phyloP scores from a whole-genome alignment of 2,113 vertebrate species.

The Apteryx mantelli region DNA sequence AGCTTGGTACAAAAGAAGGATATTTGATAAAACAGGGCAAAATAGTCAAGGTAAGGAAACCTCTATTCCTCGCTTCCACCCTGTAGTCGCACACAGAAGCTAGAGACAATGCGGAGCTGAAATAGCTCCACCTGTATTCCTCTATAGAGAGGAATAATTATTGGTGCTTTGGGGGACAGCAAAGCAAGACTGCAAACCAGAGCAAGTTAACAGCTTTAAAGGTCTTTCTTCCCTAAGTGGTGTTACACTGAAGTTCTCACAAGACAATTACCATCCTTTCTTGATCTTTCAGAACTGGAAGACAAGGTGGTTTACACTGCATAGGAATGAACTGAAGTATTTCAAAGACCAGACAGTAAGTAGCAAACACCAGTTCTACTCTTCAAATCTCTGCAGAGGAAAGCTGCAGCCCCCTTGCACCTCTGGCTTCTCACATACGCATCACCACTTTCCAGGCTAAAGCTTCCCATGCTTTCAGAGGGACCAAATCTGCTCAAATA shows the following conservation, averaged over 20 bases:
- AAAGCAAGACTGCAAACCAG: background rate
- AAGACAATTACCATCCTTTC: background rate
- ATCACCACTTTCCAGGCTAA: background rate
- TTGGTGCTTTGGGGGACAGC: background rate
- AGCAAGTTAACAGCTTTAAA: background rate
- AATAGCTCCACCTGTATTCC: background rate
- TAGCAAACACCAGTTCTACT: background rate
- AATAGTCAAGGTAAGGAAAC: slow-evolving; percentile 84
- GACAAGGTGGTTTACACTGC: slow-evolving; percentile 95
- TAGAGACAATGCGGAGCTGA: background rate
- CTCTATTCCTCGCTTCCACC: background rate
- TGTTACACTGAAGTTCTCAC: background rate
- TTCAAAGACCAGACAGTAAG: slow-evolving; percentile 96
- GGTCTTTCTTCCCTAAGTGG: background rate
- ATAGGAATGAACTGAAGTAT: slow-evolving; percentile 94
- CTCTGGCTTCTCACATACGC: background rate
- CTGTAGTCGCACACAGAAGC: background rate
- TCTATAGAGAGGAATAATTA: background rate
- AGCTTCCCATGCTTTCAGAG: background rate
- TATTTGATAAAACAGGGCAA: slow-evolving; percentile 94
- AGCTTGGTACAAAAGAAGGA: slow-evolving; percentile 97
- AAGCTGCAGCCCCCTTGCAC: background rate
- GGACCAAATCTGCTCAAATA: background rate
- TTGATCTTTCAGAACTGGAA: slow-evolving; percentile 89
- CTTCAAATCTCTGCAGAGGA: background rate